phyloP scores from a whole-genome alignment of 2,797 vertebrate species.

The Chelon labrosus region DNA sequence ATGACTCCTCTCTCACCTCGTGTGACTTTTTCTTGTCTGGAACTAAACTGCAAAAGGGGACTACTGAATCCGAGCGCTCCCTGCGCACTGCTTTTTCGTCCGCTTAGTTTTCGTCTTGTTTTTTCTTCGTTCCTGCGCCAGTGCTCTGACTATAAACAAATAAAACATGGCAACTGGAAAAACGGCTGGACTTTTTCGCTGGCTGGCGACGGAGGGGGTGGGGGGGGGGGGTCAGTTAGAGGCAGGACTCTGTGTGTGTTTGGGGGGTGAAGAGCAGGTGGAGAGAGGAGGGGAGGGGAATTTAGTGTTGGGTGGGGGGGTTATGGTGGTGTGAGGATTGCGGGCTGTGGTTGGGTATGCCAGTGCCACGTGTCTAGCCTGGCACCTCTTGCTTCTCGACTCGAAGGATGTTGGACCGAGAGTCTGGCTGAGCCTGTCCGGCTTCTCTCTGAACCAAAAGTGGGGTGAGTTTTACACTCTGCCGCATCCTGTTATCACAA shows the following conservation, averaged over 20 bases:
- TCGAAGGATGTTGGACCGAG: slow-evolving; percentile 82
- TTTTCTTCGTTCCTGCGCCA: slow-evolving; percentile 46
- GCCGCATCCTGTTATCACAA: slow-evolving; percentile 64
- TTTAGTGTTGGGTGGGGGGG: slow-evolving; percentile 50
- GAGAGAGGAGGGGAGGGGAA: slow-evolving; percentile 59
- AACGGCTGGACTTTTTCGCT: slow-evolving; percentile 75
- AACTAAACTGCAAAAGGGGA: slow-evolving; percentile 54
- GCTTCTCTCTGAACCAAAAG: slow-evolving; percentile 78
- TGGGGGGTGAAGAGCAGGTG: slow-evolving; percentile 65
- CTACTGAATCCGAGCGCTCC: slow-evolving; percentile 12
- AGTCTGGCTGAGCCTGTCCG: slow-evolving; percentile 80
- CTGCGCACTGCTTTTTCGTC: slow-evolving; percentile 19
- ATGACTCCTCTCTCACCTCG: slow-evolving; percentile 60
- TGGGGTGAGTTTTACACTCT: slow-evolving; percentile 83
- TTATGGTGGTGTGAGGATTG: slow-evolving; percentile 85
- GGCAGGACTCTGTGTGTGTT: slow-evolving; percentile 69
- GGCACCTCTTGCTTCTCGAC: slow-evolving; percentile 82
- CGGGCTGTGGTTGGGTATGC: slow-evolving; percentile 87
- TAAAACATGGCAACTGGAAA: slow-evolving; percentile 71
- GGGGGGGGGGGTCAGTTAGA: slow-evolving; percentile 55
- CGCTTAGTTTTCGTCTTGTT: slow-evolving; percentile 32
- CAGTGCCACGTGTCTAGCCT: slow-evolving; percentile 86
- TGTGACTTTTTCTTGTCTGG: slow-evolving; percentile 66
- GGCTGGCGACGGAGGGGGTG: slow-evolving; percentile 45
- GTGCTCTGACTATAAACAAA: slow-evolving; percentile 65